A percentile compares a stretch with the other conserved stretches of the same genome.
These are phyloP conservation scores for Rhodeus uyekii DNA, from an alignment of 2,797 vertebrate species.

Conservation along the genomic window DNA sequence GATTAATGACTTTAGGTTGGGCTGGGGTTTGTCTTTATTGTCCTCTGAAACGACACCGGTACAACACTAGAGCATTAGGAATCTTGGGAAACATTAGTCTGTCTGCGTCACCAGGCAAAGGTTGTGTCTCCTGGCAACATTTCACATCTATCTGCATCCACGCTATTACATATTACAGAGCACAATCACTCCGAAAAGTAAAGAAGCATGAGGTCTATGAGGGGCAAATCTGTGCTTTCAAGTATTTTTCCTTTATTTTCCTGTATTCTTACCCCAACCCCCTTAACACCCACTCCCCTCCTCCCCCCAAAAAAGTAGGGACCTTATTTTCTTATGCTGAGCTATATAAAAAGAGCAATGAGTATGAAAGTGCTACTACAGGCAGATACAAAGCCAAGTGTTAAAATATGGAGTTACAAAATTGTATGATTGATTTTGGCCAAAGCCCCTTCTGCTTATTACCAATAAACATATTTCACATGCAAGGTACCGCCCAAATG, in stretches of 20 bases:
- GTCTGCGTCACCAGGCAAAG: constrained; percentile 45
- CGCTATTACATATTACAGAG: constrained; percentile 62
- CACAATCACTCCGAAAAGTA: constrained; percentile 56
- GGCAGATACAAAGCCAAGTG: constrained; percentile 52
- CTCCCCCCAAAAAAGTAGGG: constrained; percentile 45
- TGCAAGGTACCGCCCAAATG: constrained; percentile 43
- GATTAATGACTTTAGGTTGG: constrained; percentile 46
- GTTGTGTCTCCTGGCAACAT: constrained; percentile 57
- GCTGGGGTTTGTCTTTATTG: constrained; percentile 14
- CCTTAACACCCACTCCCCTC: no score
- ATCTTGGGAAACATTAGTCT: constrained; percentile 28
- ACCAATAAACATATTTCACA: constrained; percentile 41
- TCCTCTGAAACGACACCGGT: constrained; percentile 33
- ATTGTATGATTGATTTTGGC: constrained; percentile 50
- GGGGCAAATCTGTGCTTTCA: constrained; percentile 62
- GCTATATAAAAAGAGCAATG: constrained; percentile 72
- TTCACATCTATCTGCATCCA: constrained; percentile 58
- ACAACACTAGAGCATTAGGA: constrained; percentile 28
- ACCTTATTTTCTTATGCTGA: constrained; percentile 65
- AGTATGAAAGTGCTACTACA: constrained; percentile 72
- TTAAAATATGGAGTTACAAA: constrained; percentile 64
- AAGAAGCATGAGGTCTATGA: constrained; percentile 34
- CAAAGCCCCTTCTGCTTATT: constrained; percentile 45
- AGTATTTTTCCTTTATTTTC: constrained; percentile 45
- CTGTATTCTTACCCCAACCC: no score